Evolutionary conservation across 2,888 invertebrate species (phyloP).

Genomic region (Zhuqinia jingwanae): DNA sequence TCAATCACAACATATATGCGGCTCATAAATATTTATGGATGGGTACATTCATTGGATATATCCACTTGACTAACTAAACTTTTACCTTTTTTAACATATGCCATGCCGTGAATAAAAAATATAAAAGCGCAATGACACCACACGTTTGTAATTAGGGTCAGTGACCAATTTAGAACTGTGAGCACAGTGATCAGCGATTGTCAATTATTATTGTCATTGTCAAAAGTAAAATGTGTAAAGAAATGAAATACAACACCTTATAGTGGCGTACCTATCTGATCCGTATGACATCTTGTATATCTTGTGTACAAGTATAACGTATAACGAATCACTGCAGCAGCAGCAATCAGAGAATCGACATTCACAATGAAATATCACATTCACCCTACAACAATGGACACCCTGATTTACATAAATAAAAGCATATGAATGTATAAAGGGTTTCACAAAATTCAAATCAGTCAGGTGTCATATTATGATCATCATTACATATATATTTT

Average conservation of each 20-base stretch:
- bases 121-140: conserved; percentile 16
- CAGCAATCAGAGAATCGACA: not conserved
- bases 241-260: not conserved
- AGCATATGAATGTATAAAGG: conserved; percentile 27
- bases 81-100: not conserved
- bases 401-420: conserved; percentile 39
- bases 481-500: not conserved
- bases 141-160: conserved; percentile 54
- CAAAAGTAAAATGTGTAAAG: conserved; percentile 6
- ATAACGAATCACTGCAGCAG: no score
- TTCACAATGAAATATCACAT: conserved; percentile 5
- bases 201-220: conserved; percentile 44
- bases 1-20: no score
- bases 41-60: no score
- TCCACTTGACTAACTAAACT: not conserved
- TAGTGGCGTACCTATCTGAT: not conserved
- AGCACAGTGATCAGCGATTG: conserved; percentile 25
- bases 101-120: not conserved
- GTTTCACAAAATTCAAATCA: conserved; percentile 30
- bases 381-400: conserved; percentile 19
- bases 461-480: conserved; percentile 32
- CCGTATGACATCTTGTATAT: no score
- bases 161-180: conserved; percentile 43
- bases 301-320: no score
- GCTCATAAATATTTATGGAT: no score